Conservation (phyloP, 1,140 invertebrate species). For the Spodoptera litura region DNA sequence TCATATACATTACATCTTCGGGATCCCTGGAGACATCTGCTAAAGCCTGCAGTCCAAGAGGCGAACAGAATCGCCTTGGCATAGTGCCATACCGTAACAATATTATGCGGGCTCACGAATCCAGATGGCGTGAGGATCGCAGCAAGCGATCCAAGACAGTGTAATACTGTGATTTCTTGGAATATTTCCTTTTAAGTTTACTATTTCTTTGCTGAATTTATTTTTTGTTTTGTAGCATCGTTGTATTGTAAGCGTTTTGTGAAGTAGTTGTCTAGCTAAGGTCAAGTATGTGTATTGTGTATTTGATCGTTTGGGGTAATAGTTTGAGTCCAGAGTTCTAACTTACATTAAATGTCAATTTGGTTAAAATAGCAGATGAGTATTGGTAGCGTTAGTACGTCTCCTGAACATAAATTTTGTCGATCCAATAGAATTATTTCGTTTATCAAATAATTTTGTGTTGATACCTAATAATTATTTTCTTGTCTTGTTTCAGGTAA, state of each 20-base stretch:
- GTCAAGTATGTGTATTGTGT: too few species aligned
- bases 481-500: conserved; percentile 20
- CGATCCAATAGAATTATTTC: too few species aligned
- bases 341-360: too few species aligned
- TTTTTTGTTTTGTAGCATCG: background rate
- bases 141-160: conserved; percentile 12
- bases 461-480: too few species aligned
- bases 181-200: conserved; percentile 7
- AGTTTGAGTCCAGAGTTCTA: background rate
- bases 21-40: conserved; percentile 9
- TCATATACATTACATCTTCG: background rate
- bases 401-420: too few species aligned
- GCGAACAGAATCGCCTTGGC: conserved; percentile 11
- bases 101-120: conserved; percentile 22
- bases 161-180: conserved; percentile 23
- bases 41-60: conserved; percentile 16
- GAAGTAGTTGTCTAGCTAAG: background rate
- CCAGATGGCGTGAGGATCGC: conserved; percentile 20
- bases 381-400: too few species aligned
- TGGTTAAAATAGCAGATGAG: too few species aligned
- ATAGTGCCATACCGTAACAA: conserved; percentile 27
- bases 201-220: background rate
- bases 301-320: too few species aligned
- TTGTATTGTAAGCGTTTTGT: background rate
- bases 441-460: too few species aligned